A percentile compares a stretch with the other conserved stretches of the same genome.
These are phyloP conservation scores for Heliothis virescens DNA, from an alignment of 1,140 invertebrate genomes.

Conservation along the genomic window DNA sequence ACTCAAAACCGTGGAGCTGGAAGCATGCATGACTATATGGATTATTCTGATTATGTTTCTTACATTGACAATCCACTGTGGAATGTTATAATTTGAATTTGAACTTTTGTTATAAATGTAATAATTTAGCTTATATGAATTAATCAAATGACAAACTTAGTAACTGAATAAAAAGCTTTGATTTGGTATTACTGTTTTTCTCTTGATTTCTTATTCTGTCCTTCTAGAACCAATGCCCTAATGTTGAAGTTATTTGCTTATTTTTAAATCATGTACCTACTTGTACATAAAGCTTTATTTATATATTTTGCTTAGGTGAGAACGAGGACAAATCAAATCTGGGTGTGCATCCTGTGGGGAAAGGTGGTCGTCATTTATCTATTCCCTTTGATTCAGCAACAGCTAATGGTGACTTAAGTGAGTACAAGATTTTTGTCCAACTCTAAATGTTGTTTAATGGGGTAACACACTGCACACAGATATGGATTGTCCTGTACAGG, in stretches of 20 bases:
- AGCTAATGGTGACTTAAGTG: slow-evolving; percentile 79
- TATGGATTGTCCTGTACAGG: slow-evolving; percentile 36
- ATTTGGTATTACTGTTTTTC: not conserved
- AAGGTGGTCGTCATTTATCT: slow-evolving; percentile 77
- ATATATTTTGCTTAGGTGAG: slow-evolving; percentile 72
- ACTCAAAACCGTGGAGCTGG: slow-evolving; percentile 45
- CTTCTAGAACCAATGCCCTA: too few species aligned
- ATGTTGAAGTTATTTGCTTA: not conserved
- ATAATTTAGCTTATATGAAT: slow-evolving; percentile 29
- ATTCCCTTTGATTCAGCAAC: slow-evolving; percentile 78
- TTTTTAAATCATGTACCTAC: not conserved
- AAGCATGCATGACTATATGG: slow-evolving; percentile 66
- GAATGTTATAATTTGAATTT: slow-evolving; percentile 60
- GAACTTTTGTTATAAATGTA: slow-evolving; percentile 28
- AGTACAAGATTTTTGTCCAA: slow-evolving; percentile 60
- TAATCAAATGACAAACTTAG: not conserved
- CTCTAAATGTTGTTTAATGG: not conserved
- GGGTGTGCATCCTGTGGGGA: slow-evolving; percentile 68
- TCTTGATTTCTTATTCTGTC: too few species aligned
- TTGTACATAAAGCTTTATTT: slow-evolving; percentile 50
- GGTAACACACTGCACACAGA: slow-evolving; percentile 21
- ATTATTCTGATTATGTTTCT: slow-evolving; percentile 66
- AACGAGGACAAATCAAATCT: slow-evolving; percentile 70
- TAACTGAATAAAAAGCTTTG: slow-evolving; percentile 6
- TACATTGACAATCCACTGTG: slow-evolving; percentile 70